Conservation (phyloP, 2,888 invertebrate genomes). For the Acrocyrtus sp. region DNA sequence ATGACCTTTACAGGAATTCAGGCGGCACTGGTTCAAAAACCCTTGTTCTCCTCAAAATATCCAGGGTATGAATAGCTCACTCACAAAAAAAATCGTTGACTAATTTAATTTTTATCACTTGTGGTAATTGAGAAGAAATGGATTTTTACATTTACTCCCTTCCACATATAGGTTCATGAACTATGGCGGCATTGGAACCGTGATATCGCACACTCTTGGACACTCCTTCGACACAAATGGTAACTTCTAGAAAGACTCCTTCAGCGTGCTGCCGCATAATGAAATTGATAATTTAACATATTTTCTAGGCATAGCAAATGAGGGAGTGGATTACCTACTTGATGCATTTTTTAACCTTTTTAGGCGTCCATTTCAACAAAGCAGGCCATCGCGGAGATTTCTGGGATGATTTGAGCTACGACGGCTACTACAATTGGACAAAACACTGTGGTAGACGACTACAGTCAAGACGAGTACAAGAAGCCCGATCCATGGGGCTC, state of each 20-base stretch:
- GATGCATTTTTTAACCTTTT: not conserved
- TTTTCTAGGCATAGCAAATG: not conserved
- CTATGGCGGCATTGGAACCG: conserved; percentile 41
- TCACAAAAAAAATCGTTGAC: too few species aligned
- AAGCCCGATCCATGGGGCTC: conserved; percentile 39
- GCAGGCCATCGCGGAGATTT: conserved; percentile 37
- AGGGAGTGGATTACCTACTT: not conserved
- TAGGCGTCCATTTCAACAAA: conserved; percentile 40
- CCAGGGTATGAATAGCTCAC: conserved; percentile 45
- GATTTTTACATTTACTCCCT: not conserved
- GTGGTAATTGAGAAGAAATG: too few species aligned
- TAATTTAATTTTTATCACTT: too few species aligned
- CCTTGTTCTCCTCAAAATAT: conserved; percentile 34
- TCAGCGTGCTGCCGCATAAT: too few species aligned
- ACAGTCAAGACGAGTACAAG: conserved; percentile 8
- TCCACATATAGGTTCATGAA: conserved; percentile 33
- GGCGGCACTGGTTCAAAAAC: conserved; percentile 38
- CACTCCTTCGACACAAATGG: conserved; percentile 43
- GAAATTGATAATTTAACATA: not conserved
- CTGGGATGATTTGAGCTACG: conserved; percentile 43
- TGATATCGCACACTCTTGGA: conserved; percentile 19
- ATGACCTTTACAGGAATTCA: conserved; percentile 29
- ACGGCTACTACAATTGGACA: conserved; percentile 42
- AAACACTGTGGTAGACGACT: conserved; percentile 25
- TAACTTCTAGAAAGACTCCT: too few species aligned